phyloP scores from a whole-genome alignment of 2,113 vertebrate species.

The Phrynosoma blainvillii region DNA sequence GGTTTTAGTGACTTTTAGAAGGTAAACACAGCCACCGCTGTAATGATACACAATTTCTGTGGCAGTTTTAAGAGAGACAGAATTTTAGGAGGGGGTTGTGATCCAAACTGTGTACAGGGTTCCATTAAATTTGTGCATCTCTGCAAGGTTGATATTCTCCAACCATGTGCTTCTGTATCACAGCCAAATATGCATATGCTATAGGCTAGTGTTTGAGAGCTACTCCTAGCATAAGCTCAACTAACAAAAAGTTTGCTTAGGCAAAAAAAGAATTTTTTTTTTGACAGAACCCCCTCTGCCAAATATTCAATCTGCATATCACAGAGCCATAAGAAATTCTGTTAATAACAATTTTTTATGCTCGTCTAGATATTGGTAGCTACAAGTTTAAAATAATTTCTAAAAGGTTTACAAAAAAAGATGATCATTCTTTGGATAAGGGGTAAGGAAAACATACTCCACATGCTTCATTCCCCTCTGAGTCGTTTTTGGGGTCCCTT shows the following conservation, averaged over 20 bases:
- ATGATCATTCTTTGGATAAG: neutral
- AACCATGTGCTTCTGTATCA: neutral
- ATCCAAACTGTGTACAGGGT: neutral
- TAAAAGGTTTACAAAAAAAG: neutral
- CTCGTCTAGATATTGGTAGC: neutral
- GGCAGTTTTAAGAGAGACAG: slow-evolving; percentile 2
- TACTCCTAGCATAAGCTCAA: neutral
- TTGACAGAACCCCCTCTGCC: too few relatives aligned
- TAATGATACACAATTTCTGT: slow-evolving; percentile 10
- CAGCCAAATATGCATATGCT: neutral
- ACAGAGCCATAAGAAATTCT: neutral
- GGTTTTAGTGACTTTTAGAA: neutral
- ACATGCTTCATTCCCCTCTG: too few relatives aligned
- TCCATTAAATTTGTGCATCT: neutral
- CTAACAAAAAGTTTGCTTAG: neutral
- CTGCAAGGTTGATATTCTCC: neutral
- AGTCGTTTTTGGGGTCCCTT: too few relatives aligned
- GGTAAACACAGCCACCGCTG: neutral
- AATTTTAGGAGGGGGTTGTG: neutral
- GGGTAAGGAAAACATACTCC: too few relatives aligned
- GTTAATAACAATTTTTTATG: neutral
- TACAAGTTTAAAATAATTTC: neutral
- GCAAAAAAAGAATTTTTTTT: too few relatives aligned
- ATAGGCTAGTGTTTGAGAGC: neutral
- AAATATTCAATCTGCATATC: neutral